Evolutionary conservation across 30 jellyfish, hydroid and myxozoan genomes (phyloP), one percentile per base, ranked within the genome.

Genomic region (Nemopilema nomurai): DNA sequence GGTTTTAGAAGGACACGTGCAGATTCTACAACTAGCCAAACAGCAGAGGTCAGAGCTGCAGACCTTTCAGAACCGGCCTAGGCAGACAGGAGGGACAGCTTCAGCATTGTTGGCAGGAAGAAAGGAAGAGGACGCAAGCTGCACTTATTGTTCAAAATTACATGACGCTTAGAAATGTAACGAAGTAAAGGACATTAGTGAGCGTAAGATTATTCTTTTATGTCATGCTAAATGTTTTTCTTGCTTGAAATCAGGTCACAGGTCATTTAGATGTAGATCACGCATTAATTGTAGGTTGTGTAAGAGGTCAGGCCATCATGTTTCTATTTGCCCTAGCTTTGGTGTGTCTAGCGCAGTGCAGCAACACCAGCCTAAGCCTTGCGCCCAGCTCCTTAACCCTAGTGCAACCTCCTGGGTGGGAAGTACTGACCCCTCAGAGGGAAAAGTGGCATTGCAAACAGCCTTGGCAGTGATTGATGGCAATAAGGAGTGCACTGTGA

Each of bases 1-100:
- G 69, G 89, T 77, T 57, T 29, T 77, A 52, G 87, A 77, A 77
- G 87, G 79, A 57, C 87, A 77, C 28, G 84, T 77, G 51, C 84
- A 85, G 20, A 77, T 77, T 57, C 28, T 77, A 16, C 87, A 57
- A 25, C 57, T 74, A n/a, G 74, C 32, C 18, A 49, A 31, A 4
- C 80, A 49, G 84, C 74, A 71, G 23, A 71, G 29, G 23, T 21
- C 50, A 4, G 72, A 49, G 73, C 84, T 9, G 84, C 72, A 49
- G 84, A 31, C 32, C 68, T 31, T 29, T 23, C 87, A 27, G 77
- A 77, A 77, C 20, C 64, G 62, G 64, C 77, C 63, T 49, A 51
- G 76, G 87, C 87, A 77, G 76, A 53, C 76, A 77, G 87, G 52
- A 53, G 76, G 18, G 57, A 33, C 87, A 77, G 76, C 76, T 22